A percentile compares a stretch with the other conserved stretches of the same genome.
Conservation (phyloP, 2,888 invertebrate species). For the Rotaria sp. region DNA sequence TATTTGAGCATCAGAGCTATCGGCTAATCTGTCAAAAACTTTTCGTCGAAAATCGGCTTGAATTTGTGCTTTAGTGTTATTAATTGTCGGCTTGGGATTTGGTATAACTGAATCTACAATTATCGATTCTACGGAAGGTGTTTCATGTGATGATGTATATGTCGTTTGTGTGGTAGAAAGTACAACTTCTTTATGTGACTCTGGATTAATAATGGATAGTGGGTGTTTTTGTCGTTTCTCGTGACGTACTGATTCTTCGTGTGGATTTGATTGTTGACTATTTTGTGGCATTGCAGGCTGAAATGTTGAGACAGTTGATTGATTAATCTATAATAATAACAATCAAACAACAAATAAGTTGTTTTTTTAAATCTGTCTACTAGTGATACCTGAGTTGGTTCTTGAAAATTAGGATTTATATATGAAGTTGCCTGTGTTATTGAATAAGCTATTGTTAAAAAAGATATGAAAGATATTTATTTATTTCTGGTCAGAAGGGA, state of each 20-base stretch:
- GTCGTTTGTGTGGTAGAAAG: background rate
- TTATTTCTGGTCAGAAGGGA: too few relatives aligned
- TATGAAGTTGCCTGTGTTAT: background rate
- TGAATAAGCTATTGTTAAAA: background rate
- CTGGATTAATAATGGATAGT: constrained; percentile 30
- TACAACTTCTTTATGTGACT: constrained; percentile 25
- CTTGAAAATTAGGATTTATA: background rate
- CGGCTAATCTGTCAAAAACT: background rate
- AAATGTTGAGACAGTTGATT: background rate
- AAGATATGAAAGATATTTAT: background rate
- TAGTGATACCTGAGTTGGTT: background rate
- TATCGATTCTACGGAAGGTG: background rate
- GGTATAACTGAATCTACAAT: background rate
- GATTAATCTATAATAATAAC: background rate
- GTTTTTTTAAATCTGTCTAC: background rate
- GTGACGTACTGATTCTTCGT: accelerated
- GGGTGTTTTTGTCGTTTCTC: constrained; percentile 34
- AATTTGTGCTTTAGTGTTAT: background rate
- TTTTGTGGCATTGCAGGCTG: background rate
- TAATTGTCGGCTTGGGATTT: background rate
- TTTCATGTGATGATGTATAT: background rate
- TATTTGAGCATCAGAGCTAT: background rate
- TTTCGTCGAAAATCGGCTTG: background rate
- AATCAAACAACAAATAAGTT: background rate
- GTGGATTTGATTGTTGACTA: background rate